Base-by-base conservation (phyloP, 2,113 vertebrate species). In the Sinocyclocheilus grahami region DNA sequence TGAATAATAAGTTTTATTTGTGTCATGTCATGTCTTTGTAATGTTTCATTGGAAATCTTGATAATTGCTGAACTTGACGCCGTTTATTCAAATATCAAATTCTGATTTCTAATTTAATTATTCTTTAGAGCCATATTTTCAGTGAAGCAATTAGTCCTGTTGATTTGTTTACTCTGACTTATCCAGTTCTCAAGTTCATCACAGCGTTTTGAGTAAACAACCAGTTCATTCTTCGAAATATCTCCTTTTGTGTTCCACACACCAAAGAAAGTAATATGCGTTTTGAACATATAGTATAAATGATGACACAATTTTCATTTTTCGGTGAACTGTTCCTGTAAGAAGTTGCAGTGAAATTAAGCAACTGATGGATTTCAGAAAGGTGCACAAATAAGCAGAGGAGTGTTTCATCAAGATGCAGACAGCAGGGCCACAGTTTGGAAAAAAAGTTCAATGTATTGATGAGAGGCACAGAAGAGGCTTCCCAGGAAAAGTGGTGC, bases 401-500 rank as follows among this genome's bases (percentile, higher is more conserved):
- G 30, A 86, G 62, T 27, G 13, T 83, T 87, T 83, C 72, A 83
- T 83, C 80, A 87, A 76, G 80, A 62, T 83, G 71, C 33, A 77
- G 80, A 83, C 86, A 82, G 72, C 33, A 53, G 60, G 72, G 62
- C 75, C 80, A 83, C 55, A 60, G 51, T 74, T 82, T 39, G 83
- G 27, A 27, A 82, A 83, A 77, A 85, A 87, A 51, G 82, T 86
- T 92, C 71, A 85, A 84, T 83, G 78, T 88, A 89, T 88, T 82
- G 86, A 89, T 42, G 76, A 67, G 3, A 65, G 48, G 78, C 82
- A 82, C 37, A 58, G 78, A 82, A 76, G 81, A 79, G 81, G 69
- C 53, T 90, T 89, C 82, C 85, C 74, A 87, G 84, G 78, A 81
- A 90, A 88, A 90, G 86, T 78, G 83, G 48, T 77, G 85, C n/a